Conservation (phyloP, 2,888 invertebrate genomes). For the Lysandra coridon region DNA sequence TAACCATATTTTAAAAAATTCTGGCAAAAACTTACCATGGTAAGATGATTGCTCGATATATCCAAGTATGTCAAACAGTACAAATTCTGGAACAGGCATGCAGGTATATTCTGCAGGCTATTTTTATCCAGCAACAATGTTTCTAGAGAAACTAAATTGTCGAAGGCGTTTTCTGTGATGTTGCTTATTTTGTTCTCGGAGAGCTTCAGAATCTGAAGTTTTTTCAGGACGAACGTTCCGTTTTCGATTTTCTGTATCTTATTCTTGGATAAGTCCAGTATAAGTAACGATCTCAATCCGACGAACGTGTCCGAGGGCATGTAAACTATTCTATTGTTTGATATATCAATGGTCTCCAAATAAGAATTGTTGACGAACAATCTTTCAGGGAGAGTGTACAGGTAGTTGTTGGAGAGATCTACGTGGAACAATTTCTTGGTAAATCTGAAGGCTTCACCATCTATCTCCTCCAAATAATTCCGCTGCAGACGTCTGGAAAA, state of each 20-base stretch:
- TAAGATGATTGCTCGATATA: constrained; percentile 77
- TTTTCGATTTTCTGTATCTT: constrained; percentile 81
- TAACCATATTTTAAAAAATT: background rate
- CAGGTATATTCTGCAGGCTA: constrained; percentile 71
- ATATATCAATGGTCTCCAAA: constrained; percentile 83
- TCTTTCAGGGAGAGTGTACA: constrained; percentile 78
- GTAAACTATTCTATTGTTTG: constrained; percentile 82
- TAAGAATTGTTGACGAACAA: constrained; percentile 81
- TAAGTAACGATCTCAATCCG: constrained; percentile 80
- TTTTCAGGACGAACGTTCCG: constrained; percentile 78
- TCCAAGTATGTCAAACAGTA: constrained; percentile 76
- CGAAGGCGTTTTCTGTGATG: constrained; percentile 79
- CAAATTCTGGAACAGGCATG: constrained; percentile 71
- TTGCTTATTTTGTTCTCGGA: constrained; percentile 84
- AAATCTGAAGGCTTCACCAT: constrained; percentile 77
- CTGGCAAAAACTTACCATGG: constrained; percentile 54
- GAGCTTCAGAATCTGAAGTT: constrained; percentile 83
- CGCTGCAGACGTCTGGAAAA: constrained; percentile 83
- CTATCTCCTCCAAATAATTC: constrained; percentile 83
- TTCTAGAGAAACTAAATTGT: constrained; percentile 73
- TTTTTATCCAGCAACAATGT: constrained; percentile 79
- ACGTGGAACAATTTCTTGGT: constrained; percentile 84
- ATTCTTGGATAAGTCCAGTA: constrained; percentile 86
- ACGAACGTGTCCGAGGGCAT: constrained; percentile 81
- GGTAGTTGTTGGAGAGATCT: constrained; percentile 84